Conservation (phyloP, 2,113 vertebrate species). For the Mungos mungo region DNA sequence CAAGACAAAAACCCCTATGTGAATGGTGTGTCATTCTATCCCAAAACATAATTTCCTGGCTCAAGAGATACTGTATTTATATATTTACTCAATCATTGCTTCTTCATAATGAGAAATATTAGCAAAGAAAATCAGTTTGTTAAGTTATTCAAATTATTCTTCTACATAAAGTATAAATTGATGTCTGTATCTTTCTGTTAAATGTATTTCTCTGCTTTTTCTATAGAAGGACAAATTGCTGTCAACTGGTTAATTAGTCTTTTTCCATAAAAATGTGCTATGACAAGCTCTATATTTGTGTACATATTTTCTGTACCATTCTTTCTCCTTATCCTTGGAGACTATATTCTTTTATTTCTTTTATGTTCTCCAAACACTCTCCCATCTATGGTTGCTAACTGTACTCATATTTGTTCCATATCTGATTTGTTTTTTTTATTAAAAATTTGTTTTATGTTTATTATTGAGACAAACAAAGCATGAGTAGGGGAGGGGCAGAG, state of each 20-base stretch:
- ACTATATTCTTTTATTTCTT: background rate
- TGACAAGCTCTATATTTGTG: background rate
- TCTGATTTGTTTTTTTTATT: background rate
- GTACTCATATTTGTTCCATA: background rate
- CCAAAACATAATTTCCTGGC: background rate
- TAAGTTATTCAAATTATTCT: slow-evolving; percentile 26
- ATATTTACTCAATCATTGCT: background rate
- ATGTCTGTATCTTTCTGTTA: background rate
- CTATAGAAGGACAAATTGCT: background rate
- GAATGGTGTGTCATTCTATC: background rate
- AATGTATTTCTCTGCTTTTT: slow-evolving; percentile 3
- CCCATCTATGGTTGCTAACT: background rate
- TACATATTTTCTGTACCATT: background rate
- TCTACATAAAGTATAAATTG: background rate
- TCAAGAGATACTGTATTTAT: background rate
- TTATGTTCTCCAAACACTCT: background rate
- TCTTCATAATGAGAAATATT: background rate
- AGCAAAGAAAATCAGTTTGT: background rate
- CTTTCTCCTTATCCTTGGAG: background rate
- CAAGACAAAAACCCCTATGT: background rate
- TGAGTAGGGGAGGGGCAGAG: too few relatives aligned
- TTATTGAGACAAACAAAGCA: too few relatives aligned
- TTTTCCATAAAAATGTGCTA: background rate
- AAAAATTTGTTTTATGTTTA: background rate
- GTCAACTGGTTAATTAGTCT: slow-evolving; percentile 6